Percentiles rank a stretch among this genome's conserved stretches.
Conservation (phyloP, 2,888 invertebrate species). For the Macrophya annulata region DNA sequence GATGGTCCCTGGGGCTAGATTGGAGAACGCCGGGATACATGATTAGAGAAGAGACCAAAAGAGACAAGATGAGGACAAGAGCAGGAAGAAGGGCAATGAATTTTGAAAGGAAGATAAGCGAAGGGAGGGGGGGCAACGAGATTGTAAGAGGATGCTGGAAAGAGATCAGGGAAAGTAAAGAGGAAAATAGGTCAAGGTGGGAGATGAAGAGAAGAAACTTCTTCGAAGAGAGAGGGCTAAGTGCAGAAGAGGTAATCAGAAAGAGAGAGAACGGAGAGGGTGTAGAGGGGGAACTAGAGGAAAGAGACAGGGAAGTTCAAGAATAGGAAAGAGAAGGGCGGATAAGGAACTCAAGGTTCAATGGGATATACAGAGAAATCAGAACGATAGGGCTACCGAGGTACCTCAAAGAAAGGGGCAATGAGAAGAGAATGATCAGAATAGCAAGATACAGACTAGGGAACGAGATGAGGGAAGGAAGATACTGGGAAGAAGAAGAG, state of each 20-base stretch:
- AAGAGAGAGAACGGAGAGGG: background rate
- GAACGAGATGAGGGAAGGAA: slow-evolving; percentile 33
- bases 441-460: slow-evolving; percentile 45
- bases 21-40: slow-evolving; percentile 36
- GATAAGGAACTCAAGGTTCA: background rate
- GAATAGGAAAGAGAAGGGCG: background rate
- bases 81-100: slow-evolving; percentile 2
- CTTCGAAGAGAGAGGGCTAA: background rate
- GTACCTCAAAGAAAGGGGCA: slow-evolving; percentile 10
- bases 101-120: background rate
- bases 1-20: slow-evolving; percentile 54
- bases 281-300: background rate
- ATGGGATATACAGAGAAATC: background rate
- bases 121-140: background rate
- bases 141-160: background rate
- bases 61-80: slow-evolving; percentile 42
- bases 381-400: slow-evolving; percentile 17
- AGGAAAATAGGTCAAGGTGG: background rate
- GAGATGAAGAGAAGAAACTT: background rate
- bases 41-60: slow-evolving; percentile 45
- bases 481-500: slow-evolving; percentile 42
- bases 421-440: background rate
- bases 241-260: no score
- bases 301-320: slow-evolving; percentile 4
- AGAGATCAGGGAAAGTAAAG: background rate